Evolutionary conservation across 2,797 vertebrate species (phyloP).

Genomic region (Aselliscus stoliczkanus): DNA sequence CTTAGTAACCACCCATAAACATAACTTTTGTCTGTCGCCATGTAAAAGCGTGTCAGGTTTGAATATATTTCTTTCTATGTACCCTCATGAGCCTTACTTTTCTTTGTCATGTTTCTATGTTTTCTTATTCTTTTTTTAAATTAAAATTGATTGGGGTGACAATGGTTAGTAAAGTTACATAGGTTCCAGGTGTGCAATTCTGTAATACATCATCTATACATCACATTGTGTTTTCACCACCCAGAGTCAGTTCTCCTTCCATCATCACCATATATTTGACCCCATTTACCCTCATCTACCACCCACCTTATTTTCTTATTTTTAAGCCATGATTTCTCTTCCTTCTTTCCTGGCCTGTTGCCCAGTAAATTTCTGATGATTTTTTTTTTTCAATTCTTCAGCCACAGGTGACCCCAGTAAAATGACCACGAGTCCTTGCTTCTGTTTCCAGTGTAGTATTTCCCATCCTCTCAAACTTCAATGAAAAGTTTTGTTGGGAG

Average conservation of each 20-base stretch:
- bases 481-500: neutral
- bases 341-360: neutral
- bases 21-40: neutral
- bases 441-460: neutral
- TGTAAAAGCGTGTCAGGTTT: accelerated
- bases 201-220: no score
- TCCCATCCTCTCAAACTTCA: neutral
- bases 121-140: neutral
- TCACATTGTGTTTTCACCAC: no score
- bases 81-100: neutral
- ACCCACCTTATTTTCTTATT: neutral
- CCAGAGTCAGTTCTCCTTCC: no score
- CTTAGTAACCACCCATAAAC: neutral
- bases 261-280: no score
- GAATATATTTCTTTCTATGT: neutral
- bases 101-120: neutral
- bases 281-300: no score
- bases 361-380: neutral
- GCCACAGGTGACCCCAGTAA: neutral
- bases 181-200: no score
- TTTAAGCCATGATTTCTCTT: neutral
- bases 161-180: no score
- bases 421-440: neutral
- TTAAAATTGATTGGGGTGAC: no score
- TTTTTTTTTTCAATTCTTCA: neutral